Percentiles rank a stretch among this genome's conserved stretches.
phyloP scores from a whole-genome alignment of 2,888 invertebrate genomes.

The Sturmia bella region DNA sequence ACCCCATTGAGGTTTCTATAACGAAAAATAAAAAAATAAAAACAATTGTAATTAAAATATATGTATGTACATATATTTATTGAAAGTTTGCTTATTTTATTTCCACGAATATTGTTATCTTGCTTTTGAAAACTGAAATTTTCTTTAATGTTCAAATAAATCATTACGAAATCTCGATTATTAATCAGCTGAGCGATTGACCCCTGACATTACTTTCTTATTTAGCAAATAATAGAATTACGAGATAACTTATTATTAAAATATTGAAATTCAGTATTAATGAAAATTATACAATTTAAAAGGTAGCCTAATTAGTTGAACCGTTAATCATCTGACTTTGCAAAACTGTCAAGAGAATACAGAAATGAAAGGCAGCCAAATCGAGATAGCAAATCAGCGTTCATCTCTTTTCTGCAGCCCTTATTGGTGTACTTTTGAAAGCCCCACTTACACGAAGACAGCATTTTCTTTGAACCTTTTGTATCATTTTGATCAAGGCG shows the following conservation, averaged over 20 bases:
- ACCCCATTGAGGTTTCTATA: conserved; percentile 78
- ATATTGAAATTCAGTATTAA: too few species aligned
- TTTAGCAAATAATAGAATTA: conserved; percentile 34
- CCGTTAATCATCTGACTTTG: too few species aligned
- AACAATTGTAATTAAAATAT: conserved; percentile 11
- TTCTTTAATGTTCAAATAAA: conserved; percentile 48
- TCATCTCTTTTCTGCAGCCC: too few species aligned
- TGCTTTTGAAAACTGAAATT: background rate
- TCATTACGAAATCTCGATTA: conserved; percentile 17
- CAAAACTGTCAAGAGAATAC: too few species aligned
- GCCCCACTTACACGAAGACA: too few species aligned
- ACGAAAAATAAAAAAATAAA: too few species aligned
- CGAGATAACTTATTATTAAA: background rate
- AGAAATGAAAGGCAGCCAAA: too few species aligned
- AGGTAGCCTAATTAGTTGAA: too few species aligned
- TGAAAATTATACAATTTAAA: background rate
- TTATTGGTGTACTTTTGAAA: too few species aligned
- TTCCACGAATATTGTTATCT: conserved; percentile 42
- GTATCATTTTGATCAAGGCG: too few species aligned
- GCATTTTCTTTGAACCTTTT: too few species aligned
- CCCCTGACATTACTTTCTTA: conserved; percentile 20
- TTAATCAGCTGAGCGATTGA: conserved; percentile 14
- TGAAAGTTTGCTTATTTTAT: background rate
- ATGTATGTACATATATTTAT: background rate
- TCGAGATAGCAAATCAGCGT: too few species aligned